Evolutionary conservation across 2,113 vertebrate species (phyloP), one percentile per base, ranked within the genome.

Genomic region (Trochalopteron elliotii): DNA sequence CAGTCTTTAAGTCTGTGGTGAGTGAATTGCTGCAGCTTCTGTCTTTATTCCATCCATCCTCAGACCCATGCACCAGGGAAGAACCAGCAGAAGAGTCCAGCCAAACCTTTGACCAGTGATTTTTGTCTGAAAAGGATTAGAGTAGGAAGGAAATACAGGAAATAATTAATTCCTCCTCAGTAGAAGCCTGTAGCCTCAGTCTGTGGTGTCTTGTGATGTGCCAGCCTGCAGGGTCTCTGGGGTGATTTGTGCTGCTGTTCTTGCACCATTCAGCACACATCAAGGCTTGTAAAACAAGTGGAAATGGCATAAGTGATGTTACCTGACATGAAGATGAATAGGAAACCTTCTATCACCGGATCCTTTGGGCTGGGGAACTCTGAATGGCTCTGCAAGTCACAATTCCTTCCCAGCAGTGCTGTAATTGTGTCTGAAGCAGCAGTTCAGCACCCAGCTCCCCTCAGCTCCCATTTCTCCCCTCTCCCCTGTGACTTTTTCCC

Each of bases 401-500:
- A 35, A 0, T 21, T 61, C 39, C 59, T 55, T 60, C 71, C 47
- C 23, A 56, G 63, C 3, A 6, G 76, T 33, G 49, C 76, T 89
- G 31, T 37, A 20, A 10, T 37, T 55, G 18, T 67, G 25, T 44
- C 53, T 42, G 39, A 42, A 86, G 53, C 40, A 64, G 49, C 61
- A 33, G n/a, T 52, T 86, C 63, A 72, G 44, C 64, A 14, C 9
- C 20, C 33, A 17, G 39, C n/a, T 37, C 11, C 17, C 25, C 25
- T 64, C 61, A 76, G 37, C 30, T 77, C 28, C 33, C 25, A 2
- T 47, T 64, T 56, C 24, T 68, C 30, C 71, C 20, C 15, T 64
- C 28, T 67, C 47, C 25, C 4, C 3, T 0, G 0, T 33, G 47
- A 17, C 27, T 30, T n/a, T 16, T 49, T 57, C 15, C 27, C 14